Percentiles rank a stretch among this genome's conserved stretches.
Evolutionary conservation across 2,888 invertebrate species (phyloP).

Genomic region (Lottia gigantea): DNA sequence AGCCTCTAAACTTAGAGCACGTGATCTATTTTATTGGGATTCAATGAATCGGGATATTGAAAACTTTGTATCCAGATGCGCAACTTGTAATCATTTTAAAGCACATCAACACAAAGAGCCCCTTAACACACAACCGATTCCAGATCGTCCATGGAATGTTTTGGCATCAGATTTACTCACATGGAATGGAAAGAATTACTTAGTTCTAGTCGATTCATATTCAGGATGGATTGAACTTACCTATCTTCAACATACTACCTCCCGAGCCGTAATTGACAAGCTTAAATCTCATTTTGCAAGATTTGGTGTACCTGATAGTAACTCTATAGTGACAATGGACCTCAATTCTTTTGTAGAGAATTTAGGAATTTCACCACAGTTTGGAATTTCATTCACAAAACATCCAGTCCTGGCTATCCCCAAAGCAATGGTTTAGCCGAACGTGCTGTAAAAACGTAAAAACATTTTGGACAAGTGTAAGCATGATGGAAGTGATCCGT

Average conservation of each 20-base stretch:
- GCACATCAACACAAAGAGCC: constrained; percentile 77
- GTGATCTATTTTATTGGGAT: constrained; percentile 1
- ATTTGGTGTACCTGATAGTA: constrained; percentile 1
- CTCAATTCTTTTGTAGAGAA: too few relatives aligned
- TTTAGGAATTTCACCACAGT: too few relatives aligned
- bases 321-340: too few relatives aligned
- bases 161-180: neutral
- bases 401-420: too few relatives aligned
- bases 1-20: too few relatives aligned
- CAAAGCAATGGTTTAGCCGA: too few relatives aligned
- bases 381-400: too few relatives aligned
- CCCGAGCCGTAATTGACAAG: neutral
- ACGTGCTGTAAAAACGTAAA: constrained; percentile 2
- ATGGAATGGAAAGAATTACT: neutral
- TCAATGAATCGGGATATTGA: neutral
- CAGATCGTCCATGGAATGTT: neutral
- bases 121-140: constrained; percentile 43
- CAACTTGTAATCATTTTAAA: constrained; percentile 41
- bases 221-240: neutral
- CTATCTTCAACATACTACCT: neutral
- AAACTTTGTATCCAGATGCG: too few relatives aligned
- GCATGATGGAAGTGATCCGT: too few relatives aligned
- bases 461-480: too few relatives aligned
- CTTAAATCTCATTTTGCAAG: neutral
- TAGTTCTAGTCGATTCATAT: neutral